phyloP scores from a whole-genome alignment of 2,113 vertebrate species.

The Mugil cephalus region DNA sequence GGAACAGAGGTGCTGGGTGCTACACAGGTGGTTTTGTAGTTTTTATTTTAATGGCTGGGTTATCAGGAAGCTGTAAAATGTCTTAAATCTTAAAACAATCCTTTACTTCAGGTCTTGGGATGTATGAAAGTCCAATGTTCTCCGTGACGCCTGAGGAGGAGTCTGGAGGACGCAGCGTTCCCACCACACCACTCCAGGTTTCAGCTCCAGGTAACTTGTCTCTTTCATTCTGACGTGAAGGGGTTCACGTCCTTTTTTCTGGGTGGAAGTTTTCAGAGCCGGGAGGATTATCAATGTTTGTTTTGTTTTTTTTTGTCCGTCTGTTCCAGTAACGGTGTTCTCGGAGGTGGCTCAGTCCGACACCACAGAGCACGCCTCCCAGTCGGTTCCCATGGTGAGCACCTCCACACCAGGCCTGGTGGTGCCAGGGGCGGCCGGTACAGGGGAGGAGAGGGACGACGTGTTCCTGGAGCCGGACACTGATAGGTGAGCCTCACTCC shows the following conservation, averaged over 20 bases:
- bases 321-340: constrained; percentile 85
- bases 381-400: constrained; percentile 96
- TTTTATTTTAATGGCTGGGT: fast-evolving
- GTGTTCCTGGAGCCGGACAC: constrained; percentile 91
- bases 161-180: constrained; percentile 92
- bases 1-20: no score
- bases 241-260: not conserved
- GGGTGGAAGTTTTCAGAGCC: not conserved
- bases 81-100: not conserved
- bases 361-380: constrained; percentile 89
- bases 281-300: not conserved
- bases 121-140: constrained; percentile 94
- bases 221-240: constrained; percentile 3
- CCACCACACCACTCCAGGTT: constrained; percentile 91
- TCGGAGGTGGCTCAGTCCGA: constrained; percentile 89
- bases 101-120: constrained; percentile 88
- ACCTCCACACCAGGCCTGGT: constrained; percentile 90
- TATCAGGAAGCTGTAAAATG: not conserved
- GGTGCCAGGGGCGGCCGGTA: constrained; percentile 81
- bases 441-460: constrained; percentile 90
- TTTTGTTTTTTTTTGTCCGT: not conserved
- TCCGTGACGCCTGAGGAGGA: constrained; percentile 92
- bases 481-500: constrained; percentile 86
- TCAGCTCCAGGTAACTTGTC: constrained; percentile 86
- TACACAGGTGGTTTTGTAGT: not conserved